phyloP scores from a whole-genome alignment of 1,140 invertebrate genomes.

The Agrilus planipennis region DNA sequence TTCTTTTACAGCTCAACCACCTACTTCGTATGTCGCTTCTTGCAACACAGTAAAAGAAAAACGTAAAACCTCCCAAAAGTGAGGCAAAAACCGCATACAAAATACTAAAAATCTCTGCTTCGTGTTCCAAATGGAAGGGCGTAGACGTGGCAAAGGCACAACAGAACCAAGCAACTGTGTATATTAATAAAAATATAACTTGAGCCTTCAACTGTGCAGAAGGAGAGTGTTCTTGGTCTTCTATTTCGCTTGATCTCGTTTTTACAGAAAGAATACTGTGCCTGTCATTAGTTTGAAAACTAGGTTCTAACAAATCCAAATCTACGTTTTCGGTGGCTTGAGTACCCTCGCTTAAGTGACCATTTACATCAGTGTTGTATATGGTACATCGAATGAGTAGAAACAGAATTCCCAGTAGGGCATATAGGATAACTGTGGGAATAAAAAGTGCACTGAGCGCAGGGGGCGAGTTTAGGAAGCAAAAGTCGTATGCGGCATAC shows the following conservation, averaged over 20 bases:
- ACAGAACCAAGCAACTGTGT: conserved; percentile 60
- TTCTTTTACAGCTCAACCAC: conserved; percentile 49
- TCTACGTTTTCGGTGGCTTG: conserved; percentile 74
- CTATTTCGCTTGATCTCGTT: conserved; percentile 56
- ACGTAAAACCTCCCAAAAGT: conserved; percentile 65
- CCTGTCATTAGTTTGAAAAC: conserved; percentile 36
- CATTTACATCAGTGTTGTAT: conserved; percentile 50
- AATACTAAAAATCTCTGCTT: conserved; percentile 66
- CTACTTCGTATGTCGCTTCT: conserved; percentile 67
- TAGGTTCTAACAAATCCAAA: conserved; percentile 61
- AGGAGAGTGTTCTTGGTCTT: conserved; percentile 71
- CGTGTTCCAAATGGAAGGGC: conserved; percentile 47
- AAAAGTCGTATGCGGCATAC: conserved; percentile 71
- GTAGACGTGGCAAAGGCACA: conserved; percentile 56
- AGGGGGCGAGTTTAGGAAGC: conserved; percentile 68
- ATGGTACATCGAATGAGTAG: conserved; percentile 66
- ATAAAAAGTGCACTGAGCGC: conserved; percentile 71
- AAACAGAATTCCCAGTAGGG: conserved; percentile 61
- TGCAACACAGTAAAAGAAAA: conserved; percentile 76
- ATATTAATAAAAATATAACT: conserved; percentile 64
- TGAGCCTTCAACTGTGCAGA: conserved; percentile 70
- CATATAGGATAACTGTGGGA: conserved; percentile 58
- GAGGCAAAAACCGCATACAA: conserved; percentile 59
- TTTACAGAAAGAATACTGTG: conserved; percentile 46
- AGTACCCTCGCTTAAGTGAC: conserved; percentile 65